Evolutionary conservation across 2,797 vertebrate genomes (phyloP).

Genomic region (Gobionotothen gibberifrons): DNA sequence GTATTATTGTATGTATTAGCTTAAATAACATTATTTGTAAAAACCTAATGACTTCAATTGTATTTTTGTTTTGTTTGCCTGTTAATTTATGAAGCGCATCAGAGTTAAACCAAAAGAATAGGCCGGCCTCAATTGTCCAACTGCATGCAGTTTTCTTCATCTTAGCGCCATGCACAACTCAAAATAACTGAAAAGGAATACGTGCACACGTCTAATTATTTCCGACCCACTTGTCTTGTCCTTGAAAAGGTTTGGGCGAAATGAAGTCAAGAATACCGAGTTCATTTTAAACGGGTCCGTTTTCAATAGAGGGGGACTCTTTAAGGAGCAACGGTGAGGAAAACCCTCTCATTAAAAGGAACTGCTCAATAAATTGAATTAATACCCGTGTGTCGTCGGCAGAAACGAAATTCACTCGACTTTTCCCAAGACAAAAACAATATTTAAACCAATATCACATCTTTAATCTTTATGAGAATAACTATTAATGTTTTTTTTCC

Average conservation of each 20-base stretch:
- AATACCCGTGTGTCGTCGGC: neutral
- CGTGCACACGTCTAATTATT: slow-evolving; percentile 62
- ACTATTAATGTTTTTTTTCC: neutral
- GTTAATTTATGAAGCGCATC: slow-evolving; percentile 7
- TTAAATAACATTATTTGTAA: neutral
- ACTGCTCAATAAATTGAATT: slow-evolving; percentile 13
- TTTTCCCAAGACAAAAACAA: neutral
- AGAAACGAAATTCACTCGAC: slow-evolving; percentile 26
- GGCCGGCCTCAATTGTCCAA: slow-evolving; percentile 12
- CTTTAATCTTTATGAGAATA: neutral
- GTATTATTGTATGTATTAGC: neutral
- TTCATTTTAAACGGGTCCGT: slow-evolving; percentile 54
- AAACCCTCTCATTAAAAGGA: neutral
- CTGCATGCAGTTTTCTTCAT: neutral
- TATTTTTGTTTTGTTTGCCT: neutral
- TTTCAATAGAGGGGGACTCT: slow-evolving; percentile 26
- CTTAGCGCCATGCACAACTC: slow-evolving; percentile 3
- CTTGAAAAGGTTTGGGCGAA: slow-evolving; percentile 54
- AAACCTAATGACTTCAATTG: neutral
- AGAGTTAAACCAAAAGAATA: slow-evolving; percentile 1
- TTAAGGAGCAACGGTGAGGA: slow-evolving; percentile 14
- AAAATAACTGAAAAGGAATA: slow-evolving; percentile 46
- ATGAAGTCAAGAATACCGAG: slow-evolving; percentile 61
- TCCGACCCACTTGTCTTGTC: slow-evolving; percentile 69
- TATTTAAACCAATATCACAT: neutral